Percentiles rank a stretch among this genome's conserved stretches.
Evolutionary conservation across 2,888 invertebrate species (phyloP).

Genomic region (Rhingia campestris): DNA sequence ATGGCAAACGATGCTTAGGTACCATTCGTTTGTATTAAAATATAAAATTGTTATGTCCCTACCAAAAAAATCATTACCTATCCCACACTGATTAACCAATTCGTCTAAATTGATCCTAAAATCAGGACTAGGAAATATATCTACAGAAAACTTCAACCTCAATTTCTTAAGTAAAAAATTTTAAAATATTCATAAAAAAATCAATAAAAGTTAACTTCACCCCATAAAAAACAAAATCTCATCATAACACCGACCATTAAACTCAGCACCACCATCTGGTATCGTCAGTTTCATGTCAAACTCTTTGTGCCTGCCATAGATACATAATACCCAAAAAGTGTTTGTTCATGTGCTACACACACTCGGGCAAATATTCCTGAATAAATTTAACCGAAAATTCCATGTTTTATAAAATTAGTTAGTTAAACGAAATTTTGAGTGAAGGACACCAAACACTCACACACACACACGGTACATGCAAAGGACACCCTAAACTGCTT

Average conservation of each 20-base stretch:
- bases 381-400: slow-evolving; percentile 65
- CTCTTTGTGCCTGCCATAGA: background rate
- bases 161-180: no score
- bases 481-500: background rate
- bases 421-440: slow-evolving; percentile 50
- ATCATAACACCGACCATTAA: background rate
- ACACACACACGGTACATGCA: background rate
- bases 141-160: no score
- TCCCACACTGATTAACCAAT: no score
- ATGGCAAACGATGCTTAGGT: no score
- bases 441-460: slow-evolving; percentile 13
- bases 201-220: slow-evolving; percentile 38
- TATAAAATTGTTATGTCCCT: no score
- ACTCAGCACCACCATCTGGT: slow-evolving; percentile 10
- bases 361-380: slow-evolving; percentile 39
- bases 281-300: slow-evolving; percentile 4
- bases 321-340: slow-evolving; percentile 47
- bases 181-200: background rate
- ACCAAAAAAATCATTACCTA: no score
- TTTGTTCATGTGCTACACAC: slow-evolving; percentile 53
- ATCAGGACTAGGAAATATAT: no score
- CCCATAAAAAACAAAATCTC: background rate
- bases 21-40: no score
- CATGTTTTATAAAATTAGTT: slow-evolving; percentile 69
- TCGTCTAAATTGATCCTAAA: no score